phyloP scores from a whole-genome alignment of 2,113 vertebrate genomes.

The Pipra filicauda region DNA sequence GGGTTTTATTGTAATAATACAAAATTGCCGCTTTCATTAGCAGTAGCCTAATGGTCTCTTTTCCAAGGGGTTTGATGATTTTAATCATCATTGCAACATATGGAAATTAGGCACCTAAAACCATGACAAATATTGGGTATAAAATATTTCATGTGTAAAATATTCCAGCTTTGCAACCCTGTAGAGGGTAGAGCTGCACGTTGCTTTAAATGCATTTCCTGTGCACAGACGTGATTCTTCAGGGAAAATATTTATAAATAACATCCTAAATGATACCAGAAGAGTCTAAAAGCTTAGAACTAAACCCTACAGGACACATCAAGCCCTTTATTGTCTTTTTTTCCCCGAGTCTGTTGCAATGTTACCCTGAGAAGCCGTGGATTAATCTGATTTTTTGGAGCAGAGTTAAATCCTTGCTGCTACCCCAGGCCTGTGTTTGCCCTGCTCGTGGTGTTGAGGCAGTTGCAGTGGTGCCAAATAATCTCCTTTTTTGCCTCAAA shows the following conservation, averaged over 20 bases:
- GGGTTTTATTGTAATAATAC: background rate
- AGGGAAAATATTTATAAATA: background rate
- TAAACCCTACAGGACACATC: background rate
- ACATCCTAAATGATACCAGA: background rate
- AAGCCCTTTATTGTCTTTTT: background rate
- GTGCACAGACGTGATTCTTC: background rate
- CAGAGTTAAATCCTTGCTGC: background rate
- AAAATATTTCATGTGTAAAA: background rate
- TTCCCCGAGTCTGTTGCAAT: background rate
- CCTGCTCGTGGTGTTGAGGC: background rate
- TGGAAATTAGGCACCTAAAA: background rate
- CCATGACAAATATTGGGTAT: rapidly evolving
- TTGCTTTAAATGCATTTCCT: background rate
- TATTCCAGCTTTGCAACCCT: background rate
- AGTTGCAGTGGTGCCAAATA: background rate
- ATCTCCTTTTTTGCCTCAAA: background rate
- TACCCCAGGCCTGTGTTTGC: background rate
- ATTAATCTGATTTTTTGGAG: background rate
- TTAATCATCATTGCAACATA: background rate
- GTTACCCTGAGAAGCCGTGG: background rate
- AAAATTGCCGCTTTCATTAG: background rate
- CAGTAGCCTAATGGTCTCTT: background rate
- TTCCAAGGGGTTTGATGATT: background rate
- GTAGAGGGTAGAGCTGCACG: background rate
- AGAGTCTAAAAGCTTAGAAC: background rate